Conservation (phyloP, 2,797 vertebrate genomes). For the Siniperca undulata region DNA sequence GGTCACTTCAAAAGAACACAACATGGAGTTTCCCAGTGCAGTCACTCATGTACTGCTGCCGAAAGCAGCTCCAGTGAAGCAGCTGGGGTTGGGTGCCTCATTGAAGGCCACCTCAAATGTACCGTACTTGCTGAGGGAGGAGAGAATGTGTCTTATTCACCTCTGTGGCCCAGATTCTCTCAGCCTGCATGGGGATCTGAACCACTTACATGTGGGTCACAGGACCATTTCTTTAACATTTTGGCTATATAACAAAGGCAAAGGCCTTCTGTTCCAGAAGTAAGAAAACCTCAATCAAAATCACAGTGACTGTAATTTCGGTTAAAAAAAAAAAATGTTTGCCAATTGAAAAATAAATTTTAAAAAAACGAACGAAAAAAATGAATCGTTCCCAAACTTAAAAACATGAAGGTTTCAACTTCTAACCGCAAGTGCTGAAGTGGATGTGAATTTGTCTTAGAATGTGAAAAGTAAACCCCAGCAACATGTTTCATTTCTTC, state of each 20-base stretch:
- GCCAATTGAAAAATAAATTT: too few relatives aligned
- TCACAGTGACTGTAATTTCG: background rate
- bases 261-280: background rate
- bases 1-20: conserved; percentile 38
- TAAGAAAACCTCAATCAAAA: background rate
- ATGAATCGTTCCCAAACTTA: background rate
- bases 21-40: conserved; percentile 11
- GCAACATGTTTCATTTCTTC: background rate
- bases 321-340: background rate
- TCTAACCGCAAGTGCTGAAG: background rate
- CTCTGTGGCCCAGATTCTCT: conserved; percentile 66
- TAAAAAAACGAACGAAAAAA: background rate
- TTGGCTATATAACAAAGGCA: conserved; percentile 12
- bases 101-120: conserved; percentile 39
- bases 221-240: conserved; percentile 44
- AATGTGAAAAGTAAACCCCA: background rate
- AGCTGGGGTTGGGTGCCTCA: conserved; percentile 30
- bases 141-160: conserved; percentile 56
- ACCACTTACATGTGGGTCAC: conserved; percentile 59
- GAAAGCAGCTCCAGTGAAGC: conserved; percentile 28
- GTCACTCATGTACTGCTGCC: conserved; percentile 20
- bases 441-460: background rate
- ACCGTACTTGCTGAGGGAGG: conserved; percentile 27
- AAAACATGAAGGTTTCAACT: background rate
- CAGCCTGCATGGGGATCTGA: conserved; percentile 41